Evolutionary conservation across 2,797 vertebrate genomes (phyloP), one percentile per base, ranked within the genome.

Genomic region (Microctenopoma stevenorrisi): DNA sequence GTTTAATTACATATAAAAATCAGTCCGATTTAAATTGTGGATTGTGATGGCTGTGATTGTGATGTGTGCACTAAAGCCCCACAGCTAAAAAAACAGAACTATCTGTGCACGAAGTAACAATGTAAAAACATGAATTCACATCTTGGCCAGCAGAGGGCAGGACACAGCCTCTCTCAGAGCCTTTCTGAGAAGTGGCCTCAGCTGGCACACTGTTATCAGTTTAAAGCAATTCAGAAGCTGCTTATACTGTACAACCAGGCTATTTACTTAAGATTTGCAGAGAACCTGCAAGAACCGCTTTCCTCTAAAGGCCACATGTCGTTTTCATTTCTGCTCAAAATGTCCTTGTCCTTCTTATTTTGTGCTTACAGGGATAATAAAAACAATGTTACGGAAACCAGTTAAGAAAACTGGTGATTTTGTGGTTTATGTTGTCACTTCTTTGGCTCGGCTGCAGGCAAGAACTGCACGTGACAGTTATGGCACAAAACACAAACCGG

Each of bases 101-200:
- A 26, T 49, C 2, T 63, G 18, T 35, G 26, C 26, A 15, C 9
- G 6, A 61, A 57, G n/a, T 43, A 11, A 57, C 22, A 49, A 49
- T 37, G 12, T 63, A 14, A n/a, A 70, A 28, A 42, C 16, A 58
- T n/a, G 0, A 8, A 15, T 42, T 10, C 14, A 12, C 11, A 6
- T 46, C 0, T 38, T 35, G 50, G n/a, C 90, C 92, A 91, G 81
- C 70, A 93, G 92, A 91, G 91, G 90, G 88, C 78, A 76, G 53
- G 86, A 86, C 64, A 68, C 50, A 69, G 80, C 91, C 81, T 92
- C 60, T 76, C 12, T 69, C 47, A 74, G 76, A 67, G 48, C 11
- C 58, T 40, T 30, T 25, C 8, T 7, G 15, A 62, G 38, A 47
- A 25, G 61, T 53, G 26, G 70, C 66, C 72, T 86, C 79, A 87